A percentile compares a stretch with the other conserved stretches of the same genome.
These are phyloP conservation scores for Amphiprion percula DNA, from an alignment of 2,113 vertebrate species.

Conservation along the genomic window DNA sequence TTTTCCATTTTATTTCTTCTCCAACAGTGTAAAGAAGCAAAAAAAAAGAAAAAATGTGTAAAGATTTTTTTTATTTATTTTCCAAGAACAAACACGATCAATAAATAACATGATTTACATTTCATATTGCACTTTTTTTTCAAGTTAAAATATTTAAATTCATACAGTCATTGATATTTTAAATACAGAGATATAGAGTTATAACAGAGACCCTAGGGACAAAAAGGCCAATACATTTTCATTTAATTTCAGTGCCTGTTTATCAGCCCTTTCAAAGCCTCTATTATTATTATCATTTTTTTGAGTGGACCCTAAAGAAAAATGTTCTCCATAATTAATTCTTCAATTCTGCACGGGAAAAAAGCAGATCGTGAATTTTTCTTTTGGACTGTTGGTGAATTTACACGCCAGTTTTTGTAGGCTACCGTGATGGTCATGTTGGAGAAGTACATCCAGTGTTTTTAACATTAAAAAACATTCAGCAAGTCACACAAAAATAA, in stretches of 20 bases:
- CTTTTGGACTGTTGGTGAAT: constrained; percentile 57
- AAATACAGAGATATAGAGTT: constrained; percentile 96
- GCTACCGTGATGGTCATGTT: constrained; percentile 48
- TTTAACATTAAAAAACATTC: constrained; percentile 78
- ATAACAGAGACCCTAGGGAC: constrained; percentile 94
- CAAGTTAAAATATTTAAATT: constrained; percentile 99
- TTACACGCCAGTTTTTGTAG: constrained; percentile 54
- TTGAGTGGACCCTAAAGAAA: constrained; percentile 81
- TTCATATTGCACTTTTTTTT: constrained; percentile 99
- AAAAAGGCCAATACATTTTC: constrained; percentile 89
- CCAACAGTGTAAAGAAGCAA: constrained; percentile 16
- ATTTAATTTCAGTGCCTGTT: constrained; percentile 89
- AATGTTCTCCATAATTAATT: constrained; percentile 52
- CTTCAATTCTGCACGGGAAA: constrained; percentile 55
- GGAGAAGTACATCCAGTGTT: constrained; percentile 74
- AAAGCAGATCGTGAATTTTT: constrained; percentile 68
- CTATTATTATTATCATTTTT: constrained; percentile 28
- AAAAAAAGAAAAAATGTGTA: constrained; percentile 60
- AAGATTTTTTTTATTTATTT: constrained; percentile 93
- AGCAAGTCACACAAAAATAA: constrained; percentile 80
- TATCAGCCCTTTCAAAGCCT: constrained; percentile 84
- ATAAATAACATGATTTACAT: constrained; percentile 99
- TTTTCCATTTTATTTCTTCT: not conserved
- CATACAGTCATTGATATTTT: constrained; percentile 98
- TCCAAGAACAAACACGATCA: constrained; percentile 99